Evolutionary conservation across 2,113 vertebrate genomes (phyloP), one percentile per base, ranked within the genome.

Genomic region (Cyprinodon brontotheroides): DNA sequence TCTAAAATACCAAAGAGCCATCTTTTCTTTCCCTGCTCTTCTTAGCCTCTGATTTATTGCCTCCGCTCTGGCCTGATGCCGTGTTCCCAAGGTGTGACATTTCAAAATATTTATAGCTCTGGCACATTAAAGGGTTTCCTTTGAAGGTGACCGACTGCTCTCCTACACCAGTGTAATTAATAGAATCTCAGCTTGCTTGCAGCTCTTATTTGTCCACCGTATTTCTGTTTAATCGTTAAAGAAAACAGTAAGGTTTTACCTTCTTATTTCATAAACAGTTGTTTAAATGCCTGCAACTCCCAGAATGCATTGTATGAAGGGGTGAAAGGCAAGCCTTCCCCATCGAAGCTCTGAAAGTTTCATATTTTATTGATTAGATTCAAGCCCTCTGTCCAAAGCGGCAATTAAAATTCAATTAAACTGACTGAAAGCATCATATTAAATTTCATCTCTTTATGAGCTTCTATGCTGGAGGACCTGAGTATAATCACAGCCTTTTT

Each of bases 381-480:
- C 97, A 97, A 99, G 97, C 97, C 97, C 96, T 97, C 96, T 96
- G 96, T 96, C 97, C 96, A 97, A 97, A 98, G 97, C 97, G 96
- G 96, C 97, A 98, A 99, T 99, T 99, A 99, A 97, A 99, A 97
- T 99, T 99, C 97, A 99, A 99, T 99, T 99, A 98, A 99, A 97
- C 96, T 96, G 96, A 98, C 97, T 97, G 97, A 98, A 99, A 97
- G 97, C 97, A 98, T 98, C 97, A 96, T 97, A 98, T 98, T 98
- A 99, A 98, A 98, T 97, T 98, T 96, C 95, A 96, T 95, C 95
- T 95, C 96, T 99, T 99, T 98, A 99, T 93, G 97, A 98, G 96
- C 97, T 97, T 96, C 95, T 98, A 98, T 97, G 97, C 97, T 97
- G 96, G 96, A 96, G 97, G 97, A 99, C 96, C 96, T 95, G 95